Evolutionary conservation across 2,797 vertebrate species (phyloP), one percentile per base, ranked within the genome.

Genomic region (Danionella dracula): DNA sequence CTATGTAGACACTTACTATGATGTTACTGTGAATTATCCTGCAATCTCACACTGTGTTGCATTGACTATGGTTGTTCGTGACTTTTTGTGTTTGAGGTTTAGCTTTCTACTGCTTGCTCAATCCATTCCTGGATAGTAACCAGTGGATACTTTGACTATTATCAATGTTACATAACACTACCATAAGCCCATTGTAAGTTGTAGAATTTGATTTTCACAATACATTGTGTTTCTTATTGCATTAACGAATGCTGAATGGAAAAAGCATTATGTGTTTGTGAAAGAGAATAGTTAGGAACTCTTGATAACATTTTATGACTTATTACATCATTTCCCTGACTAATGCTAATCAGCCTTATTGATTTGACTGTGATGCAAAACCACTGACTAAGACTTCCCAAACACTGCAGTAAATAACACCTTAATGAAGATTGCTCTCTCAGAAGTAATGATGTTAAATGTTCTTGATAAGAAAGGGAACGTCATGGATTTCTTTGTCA

Each of bases 401-500:
- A 31, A 55, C 17, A 55, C 48, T 37, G 11, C 34, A 34, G n/a
- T 38, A 38, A 48, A 19, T 40, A 21, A 31, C 19, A 46, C 40
- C 53, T 29, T 27, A 48, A 56, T 11, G 1, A 32, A 32, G 11
- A 46, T 10, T 32, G 41, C 31, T 38, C 35, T 23, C 8, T 48
- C 11, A 20, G 1, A 41, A 29, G 4, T 19, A 62, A 48, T 17
- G 0, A 31, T 6, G 15, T 27, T 2, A 35, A 17, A 38, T 44
- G 0, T 31, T 45, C 23, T 46, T 11, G n/a, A 51, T 41, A 23
- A 40, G 21, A 51, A 32, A 8, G 21, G 38, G 42, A 15, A 31
- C 38, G 16, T 17, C n/a, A 11, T 5, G 2, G 12, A 27, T 44
- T 65, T 68, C 17, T 77, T 85, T 81, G 32, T 81, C 71, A 81